A percentile compares a stretch with the other conserved stretches of the same genome.
These are phyloP conservation scores for Prosapia bicincta DNA, from an alignment of 2,888 invertebrate genomes.

Conservation along the genomic window DNA sequence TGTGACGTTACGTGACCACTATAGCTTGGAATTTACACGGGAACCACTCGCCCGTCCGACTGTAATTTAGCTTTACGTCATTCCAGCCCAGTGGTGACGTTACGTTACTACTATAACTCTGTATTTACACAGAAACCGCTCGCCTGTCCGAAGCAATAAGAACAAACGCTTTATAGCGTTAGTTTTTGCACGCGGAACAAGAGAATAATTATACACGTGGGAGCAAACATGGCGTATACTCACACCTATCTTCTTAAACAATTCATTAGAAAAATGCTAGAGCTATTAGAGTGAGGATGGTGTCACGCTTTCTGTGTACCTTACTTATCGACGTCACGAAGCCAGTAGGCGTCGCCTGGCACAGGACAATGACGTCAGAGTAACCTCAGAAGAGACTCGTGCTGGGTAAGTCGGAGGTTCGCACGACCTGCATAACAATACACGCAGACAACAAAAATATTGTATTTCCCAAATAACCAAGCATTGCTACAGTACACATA, in stretches of 20 bases:
- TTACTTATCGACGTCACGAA: conserved; percentile 19
- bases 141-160: too few species aligned
- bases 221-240: conserved; percentile 5
- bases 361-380: neutral
- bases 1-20: too few species aligned
- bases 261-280: conserved; percentile 21
- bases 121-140: too few species aligned
- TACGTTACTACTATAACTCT: too few species aligned
- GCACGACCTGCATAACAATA: neutral
- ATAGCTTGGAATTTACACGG: too few species aligned
- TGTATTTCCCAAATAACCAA: too few species aligned
- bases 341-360: conserved; percentile 4
- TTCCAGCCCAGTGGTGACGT: too few species aligned
- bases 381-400: neutral
- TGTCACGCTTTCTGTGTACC: conserved; percentile 21
- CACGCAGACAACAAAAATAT: too few species aligned
- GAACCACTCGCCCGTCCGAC: too few species aligned
- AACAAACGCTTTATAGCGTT: too few species aligned
- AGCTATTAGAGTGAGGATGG: conserved; percentile 17
- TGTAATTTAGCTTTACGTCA: too few species aligned
- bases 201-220: neutral
- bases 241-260: conserved; percentile 23
- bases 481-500: too few species aligned
- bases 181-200: neutral
- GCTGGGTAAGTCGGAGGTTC: neutral